Percentiles rank a stretch among this genome's conserved stretches.
Evolutionary conservation across 2,888 invertebrate species (phyloP).

Genomic region (Cerastis rubricosa): DNA sequence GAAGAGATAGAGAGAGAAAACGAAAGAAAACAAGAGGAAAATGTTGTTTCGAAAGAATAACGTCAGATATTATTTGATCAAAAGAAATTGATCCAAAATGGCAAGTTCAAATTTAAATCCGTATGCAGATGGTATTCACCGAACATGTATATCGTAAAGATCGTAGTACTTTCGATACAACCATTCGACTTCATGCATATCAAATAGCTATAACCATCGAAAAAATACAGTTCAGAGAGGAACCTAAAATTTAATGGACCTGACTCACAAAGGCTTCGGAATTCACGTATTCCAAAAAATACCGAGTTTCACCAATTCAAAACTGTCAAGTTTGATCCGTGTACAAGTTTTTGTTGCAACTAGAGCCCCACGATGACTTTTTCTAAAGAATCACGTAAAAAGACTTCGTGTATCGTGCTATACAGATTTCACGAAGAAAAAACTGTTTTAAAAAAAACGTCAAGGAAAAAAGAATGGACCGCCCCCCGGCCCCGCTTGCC

Average conservation of each 20-base stretch:
- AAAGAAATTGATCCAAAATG: neutral
- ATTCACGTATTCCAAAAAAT: slow-evolving; percentile 46
- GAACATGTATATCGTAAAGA: neutral
- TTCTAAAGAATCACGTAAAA: slow-evolving; percentile 75
- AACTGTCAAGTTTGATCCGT: slow-evolving; percentile 48
- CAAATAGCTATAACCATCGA: slow-evolving; percentile 7
- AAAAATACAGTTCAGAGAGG: slow-evolving; percentile 33
- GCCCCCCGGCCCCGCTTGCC: slow-evolving; percentile 80
- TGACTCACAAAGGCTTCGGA: slow-evolving; percentile 33
- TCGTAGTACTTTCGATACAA: slow-evolving; percentile 5
- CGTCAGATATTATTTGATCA: neutral
- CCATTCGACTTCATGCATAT: slow-evolving; percentile 35
- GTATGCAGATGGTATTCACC: neutral
- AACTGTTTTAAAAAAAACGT: slow-evolving; percentile 72
- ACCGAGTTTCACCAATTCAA: slow-evolving; percentile 39
- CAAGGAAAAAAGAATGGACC: slow-evolving; percentile 73
- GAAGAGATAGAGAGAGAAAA: neutral
- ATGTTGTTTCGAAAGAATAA: neutral
- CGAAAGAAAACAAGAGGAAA: neutral
- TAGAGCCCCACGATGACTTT: slow-evolving; percentile 54
- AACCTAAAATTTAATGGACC: slow-evolving; percentile 18
- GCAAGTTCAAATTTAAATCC: neutral
- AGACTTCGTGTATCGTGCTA: slow-evolving; percentile 84
- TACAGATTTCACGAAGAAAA: slow-evolving; percentile 85
- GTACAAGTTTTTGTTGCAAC: slow-evolving; percentile 53